Evolutionary conservation across 2,888 invertebrate species (phyloP).

Genomic region (Entomobrya multifasciata): DNA sequence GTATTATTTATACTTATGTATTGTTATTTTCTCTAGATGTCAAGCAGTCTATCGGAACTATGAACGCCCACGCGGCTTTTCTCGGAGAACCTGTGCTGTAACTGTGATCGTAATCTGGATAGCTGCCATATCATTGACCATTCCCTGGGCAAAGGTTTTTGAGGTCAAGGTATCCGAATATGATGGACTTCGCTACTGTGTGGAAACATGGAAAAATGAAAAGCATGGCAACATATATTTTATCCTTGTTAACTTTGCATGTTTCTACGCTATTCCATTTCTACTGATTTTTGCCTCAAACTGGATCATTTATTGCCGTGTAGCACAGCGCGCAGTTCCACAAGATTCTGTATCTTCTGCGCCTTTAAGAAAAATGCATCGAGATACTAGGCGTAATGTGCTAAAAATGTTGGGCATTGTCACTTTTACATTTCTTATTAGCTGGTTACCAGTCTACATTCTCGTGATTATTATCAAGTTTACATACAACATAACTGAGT

Average conservation of each 20-base stretch:
- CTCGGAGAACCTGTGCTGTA: no score
- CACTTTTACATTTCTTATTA: constrained; percentile 94
- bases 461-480: constrained; percentile 93
- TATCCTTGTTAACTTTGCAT: constrained; percentile 91
- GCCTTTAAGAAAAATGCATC: constrained; percentile 85
- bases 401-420: constrained; percentile 96
- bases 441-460: constrained; percentile 95
- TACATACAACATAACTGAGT: constrained; percentile 87
- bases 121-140: constrained; percentile 80
- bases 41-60: no score
- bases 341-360: constrained; percentile 82
- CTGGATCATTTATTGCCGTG: constrained; percentile 94
- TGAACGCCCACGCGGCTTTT: no score
- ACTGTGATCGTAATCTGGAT: constrained; percentile 81
- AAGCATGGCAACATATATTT: constrained; percentile 92
- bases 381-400: constrained; percentile 96
- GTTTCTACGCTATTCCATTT: constrained; percentile 95
- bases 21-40: no score
- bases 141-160: constrained; percentile 82
- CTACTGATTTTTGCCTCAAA: constrained; percentile 94
- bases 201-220: constrained; percentile 92
- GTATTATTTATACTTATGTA: no score
- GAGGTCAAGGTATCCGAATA: constrained; percentile 68
- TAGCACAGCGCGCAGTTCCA: constrained; percentile 92
- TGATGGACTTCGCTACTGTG: constrained; percentile 85